Evolutionary conservation across 2,888 invertebrate genomes (phyloP), one percentile per base, ranked within the genome.

Genomic region (Bellardia bayeri): DNA sequence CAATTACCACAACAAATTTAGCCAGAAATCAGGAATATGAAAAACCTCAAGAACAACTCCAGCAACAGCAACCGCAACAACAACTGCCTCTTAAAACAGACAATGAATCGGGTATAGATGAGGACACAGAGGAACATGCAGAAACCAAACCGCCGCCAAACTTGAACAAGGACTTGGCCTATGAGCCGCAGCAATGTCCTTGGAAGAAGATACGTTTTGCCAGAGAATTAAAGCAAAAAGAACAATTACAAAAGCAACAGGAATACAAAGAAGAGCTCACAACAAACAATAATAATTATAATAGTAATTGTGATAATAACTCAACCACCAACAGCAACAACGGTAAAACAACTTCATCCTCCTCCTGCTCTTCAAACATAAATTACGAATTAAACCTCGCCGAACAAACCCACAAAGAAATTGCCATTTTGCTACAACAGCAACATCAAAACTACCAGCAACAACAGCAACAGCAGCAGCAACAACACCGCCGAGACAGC

Each of bases 201-300:
- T 94, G 94, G 94, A 94, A 94, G 89, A 94, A 94, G 89, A 93
- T 94, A 56, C 92, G 94, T 45, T 94, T 91, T 88, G 94, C 94
- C 45, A 91, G 94, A 37, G 94, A 94, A 89, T 91, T 93, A 85
- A 94, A 93, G 87, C 94, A 93, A 85, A 92, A 93, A 49, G 92
- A 93, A 87, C 90, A 91, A 88, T 90, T 88, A 40, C 89, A 91
- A 85, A 88, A 90, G 42, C 88, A 90, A 61, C 85, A 90, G 33
- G 85, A 88, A 74, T 75, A 58, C 56, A 64, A 82, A 54, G 78
- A 76, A 2, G 76, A 82, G 16, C 37, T 42, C 58, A 37, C 69
- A 75, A 72, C 37, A 58, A 54, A 63, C 23, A 83, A 42, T 49
- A 79, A 56, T 58, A 68, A 64, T 40, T 3, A 66, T 11, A 51